These are phyloP conservation scores for Epizoanthus scotinus DNA, from an alignment of 92 coral and sea anemone species.

Conservation along the genomic window DNA sequence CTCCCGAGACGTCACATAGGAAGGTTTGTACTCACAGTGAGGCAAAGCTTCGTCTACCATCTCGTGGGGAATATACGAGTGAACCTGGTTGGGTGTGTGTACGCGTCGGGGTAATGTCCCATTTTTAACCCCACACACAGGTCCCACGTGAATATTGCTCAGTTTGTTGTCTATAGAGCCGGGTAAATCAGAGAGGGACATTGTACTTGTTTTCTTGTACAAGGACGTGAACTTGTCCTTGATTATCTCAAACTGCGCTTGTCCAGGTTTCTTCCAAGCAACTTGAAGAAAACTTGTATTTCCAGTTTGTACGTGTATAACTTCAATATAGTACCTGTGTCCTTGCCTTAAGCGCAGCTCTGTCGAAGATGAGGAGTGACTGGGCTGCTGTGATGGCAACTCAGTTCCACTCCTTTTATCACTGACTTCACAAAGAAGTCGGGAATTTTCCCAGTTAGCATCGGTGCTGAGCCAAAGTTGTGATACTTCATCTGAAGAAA, in stretches of 20 bases:
- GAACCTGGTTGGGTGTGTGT: background rate
- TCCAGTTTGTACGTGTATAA: constrained; percentile 48
- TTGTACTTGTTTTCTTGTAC: background rate
- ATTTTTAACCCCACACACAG: background rate
- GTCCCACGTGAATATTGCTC: background rate
- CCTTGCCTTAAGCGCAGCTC: constrained; percentile 46
- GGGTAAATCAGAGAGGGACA: background rate
- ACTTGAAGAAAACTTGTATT: constrained; percentile 50
- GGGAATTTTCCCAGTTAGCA: constrained; percentile 45
- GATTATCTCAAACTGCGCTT: constrained; percentile 46
- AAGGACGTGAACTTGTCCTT: background rate
- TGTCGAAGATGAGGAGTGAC: constrained; percentile 45
- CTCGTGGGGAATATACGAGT: background rate
- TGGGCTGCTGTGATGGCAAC: constrained; percentile 13
- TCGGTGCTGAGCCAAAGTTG: constrained; percentile 49
- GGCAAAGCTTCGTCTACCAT: background rate
- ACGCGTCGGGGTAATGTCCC: too few species aligned
- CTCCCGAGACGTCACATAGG: too few species aligned
- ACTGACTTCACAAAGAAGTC: constrained; percentile 48
- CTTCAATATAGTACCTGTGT: constrained; percentile 62
- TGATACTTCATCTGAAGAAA: constrained; percentile 33
- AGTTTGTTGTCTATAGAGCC: background rate
- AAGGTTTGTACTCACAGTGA: too few species aligned
- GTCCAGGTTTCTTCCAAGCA: constrained; percentile 64
- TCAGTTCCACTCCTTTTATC: constrained; percentile 4